Evolutionary conservation across 2,797 vertebrate genomes (phyloP).

Genomic region (Eidolon dupreanum): DNA sequence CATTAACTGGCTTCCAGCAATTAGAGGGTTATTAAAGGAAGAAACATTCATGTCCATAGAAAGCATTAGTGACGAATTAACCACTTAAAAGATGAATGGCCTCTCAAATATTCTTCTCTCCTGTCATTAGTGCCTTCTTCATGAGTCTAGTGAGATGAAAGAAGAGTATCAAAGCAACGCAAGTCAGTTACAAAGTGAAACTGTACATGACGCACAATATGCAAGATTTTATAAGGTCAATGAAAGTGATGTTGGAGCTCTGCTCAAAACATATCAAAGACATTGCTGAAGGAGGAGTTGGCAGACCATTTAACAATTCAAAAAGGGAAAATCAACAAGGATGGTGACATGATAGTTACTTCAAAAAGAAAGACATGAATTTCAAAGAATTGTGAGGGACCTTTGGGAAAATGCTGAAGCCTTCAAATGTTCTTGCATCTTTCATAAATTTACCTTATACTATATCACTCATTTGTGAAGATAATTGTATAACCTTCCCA

Average conservation of each 20-base stretch:
- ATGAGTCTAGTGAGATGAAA: not conserved
- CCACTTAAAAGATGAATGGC: not conserved
- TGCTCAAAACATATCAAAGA: not conserved
- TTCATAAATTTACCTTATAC: not conserved
- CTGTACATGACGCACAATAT: not conserved
- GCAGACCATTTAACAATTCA: not conserved
- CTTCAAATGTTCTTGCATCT: not conserved
- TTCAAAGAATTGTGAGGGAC: not conserved
- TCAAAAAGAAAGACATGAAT: not conserved
- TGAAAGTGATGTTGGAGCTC: not conserved
- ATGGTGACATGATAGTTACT: not conserved
- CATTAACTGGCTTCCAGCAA: not conserved
- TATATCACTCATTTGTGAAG: not conserved
- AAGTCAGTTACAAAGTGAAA: not conserved
- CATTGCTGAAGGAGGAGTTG: not conserved
- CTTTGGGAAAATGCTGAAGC: not conserved
- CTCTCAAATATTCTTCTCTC: not conserved
- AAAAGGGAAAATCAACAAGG: not conserved
- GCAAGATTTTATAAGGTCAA: not conserved
- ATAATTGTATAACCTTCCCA: not conserved
- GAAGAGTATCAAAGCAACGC: not conserved
- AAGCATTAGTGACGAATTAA: not conserved
- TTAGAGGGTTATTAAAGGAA: not conserved
- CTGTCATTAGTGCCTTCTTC: not conserved
- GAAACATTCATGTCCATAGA: not conserved